Evolutionary conservation across 2,888 invertebrate species (phyloP).

Genomic region (Bhutanitis thaidina): DNA sequence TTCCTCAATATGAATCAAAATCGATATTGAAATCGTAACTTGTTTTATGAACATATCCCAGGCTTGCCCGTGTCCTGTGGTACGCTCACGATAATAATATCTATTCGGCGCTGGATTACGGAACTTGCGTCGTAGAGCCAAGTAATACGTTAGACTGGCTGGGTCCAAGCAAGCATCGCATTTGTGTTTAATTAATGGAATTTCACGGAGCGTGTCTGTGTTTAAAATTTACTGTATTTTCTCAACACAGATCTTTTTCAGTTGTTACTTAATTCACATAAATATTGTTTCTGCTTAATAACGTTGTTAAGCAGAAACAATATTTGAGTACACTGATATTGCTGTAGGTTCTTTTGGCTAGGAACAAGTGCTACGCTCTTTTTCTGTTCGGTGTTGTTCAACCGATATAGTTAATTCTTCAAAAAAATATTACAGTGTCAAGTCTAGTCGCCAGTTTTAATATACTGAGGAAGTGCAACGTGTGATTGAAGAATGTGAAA

Average conservation of each 20-base stretch:
- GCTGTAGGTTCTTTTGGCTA: no score
- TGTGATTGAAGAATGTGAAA: no score
- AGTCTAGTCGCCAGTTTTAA: no score
- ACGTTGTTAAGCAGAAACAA: no score
- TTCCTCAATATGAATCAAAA: background rate
- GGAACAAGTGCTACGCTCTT: no score
- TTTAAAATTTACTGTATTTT: constrained; percentile 33
- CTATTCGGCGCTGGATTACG: constrained; percentile 59
- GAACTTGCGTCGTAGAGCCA: constrained; percentile 51
- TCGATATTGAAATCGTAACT: constrained; percentile 1
- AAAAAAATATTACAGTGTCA: no score
- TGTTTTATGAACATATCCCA: background rate
- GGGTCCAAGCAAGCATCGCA: constrained; percentile 57
- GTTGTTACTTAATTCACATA: background rate
- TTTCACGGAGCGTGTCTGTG: constrained; percentile 45
- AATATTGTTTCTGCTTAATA: background rate
- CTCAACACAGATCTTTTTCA: constrained; percentile 22
- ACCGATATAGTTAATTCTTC: no score
- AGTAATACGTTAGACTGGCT: constrained; percentile 73
- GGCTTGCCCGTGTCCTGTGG: constrained; percentile 18
- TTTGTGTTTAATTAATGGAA: constrained; percentile 67
- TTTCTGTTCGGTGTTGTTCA: no score
- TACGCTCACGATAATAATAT: constrained; percentile 45
- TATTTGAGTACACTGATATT: no score
- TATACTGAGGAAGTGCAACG: no score